These are phyloP conservation scores for Caerostris darwini DNA, from an alignment of 1,140 invertebrate genomes.

Conservation along the genomic window DNA sequence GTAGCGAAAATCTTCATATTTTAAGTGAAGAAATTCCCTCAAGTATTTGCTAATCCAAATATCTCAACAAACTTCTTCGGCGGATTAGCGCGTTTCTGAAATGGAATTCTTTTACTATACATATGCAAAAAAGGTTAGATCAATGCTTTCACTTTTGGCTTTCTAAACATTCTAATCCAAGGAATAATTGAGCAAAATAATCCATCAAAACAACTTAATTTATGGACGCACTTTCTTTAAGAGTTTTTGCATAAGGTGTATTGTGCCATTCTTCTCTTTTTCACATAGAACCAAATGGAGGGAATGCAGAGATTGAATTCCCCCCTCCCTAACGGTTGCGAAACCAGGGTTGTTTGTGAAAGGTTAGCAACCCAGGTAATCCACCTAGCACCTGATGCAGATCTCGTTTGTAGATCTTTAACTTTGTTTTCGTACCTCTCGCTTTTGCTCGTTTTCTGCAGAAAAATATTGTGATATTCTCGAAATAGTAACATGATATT, in stretches of 20 bases:
- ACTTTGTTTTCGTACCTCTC: neutral
- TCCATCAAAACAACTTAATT: conserved; percentile 9
- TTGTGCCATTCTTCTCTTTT: neutral
- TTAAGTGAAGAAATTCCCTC: too few relatives aligned
- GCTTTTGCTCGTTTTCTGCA: neutral
- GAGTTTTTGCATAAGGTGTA: neutral
- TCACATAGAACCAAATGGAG: neutral
- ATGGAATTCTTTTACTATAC: too few relatives aligned
- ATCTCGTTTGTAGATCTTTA: neutral
- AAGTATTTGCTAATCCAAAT: too few relatives aligned
- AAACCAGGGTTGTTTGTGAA: neutral
- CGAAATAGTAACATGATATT: conserved; percentile 28
- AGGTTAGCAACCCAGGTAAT: conserved; percentile 13
- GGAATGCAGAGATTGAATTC: neutral
- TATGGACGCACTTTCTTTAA: neutral
- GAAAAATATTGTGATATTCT: neutral
- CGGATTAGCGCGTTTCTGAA: too few relatives aligned
- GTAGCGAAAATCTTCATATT: too few relatives aligned
- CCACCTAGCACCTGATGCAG: neutral
- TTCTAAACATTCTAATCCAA: neutral
- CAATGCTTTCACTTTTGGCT: neutral
- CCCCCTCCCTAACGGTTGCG: neutral
- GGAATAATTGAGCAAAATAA: neutral
- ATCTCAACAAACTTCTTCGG: too few relatives aligned
- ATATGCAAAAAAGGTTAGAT: neutral